phyloP scores from a whole-genome alignment of 1,140 invertebrate genomes.

The Druon quercuslanigerum region DNA sequence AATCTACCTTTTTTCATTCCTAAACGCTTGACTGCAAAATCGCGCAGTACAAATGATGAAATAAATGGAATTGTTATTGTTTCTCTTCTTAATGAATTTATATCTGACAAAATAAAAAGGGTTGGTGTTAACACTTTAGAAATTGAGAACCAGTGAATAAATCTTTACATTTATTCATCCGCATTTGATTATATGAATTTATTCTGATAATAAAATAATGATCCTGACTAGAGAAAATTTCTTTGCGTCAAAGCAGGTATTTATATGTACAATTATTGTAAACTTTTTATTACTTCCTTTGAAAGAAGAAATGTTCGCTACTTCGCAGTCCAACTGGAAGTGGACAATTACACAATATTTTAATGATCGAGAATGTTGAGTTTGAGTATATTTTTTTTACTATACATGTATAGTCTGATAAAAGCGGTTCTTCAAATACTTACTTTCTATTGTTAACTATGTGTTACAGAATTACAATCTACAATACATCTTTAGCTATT shows the following conservation, averaged over 20 bases:
- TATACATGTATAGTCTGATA: neutral
- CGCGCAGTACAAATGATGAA: constrained; percentile 4
- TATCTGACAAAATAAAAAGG: too few species aligned
- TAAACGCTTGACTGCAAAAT: neutral
- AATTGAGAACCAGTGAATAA: too few species aligned
- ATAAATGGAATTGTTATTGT: neutral
- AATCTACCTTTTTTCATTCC: neutral
- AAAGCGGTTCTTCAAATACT: neutral
- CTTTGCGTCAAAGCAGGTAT: too few species aligned
- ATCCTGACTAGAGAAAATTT: too few species aligned
- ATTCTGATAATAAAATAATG: too few species aligned
- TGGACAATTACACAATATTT: neutral
- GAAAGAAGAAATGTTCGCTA: too few species aligned
- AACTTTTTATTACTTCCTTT: too few species aligned
- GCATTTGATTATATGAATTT: too few species aligned
- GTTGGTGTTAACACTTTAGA: too few species aligned
- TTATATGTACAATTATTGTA: too few species aligned
- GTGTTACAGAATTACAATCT: neutral
- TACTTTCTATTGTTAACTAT: constrained; percentile 1
- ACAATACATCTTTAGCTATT: neutral
- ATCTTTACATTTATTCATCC: too few species aligned
- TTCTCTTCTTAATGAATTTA: neutral
- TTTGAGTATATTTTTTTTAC: neutral
- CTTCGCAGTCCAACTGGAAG: neutral
- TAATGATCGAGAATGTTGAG: neutral